These are phyloP conservation scores for Hylomyscus alleni DNA, from an alignment of 2,797 vertebrate genomes.

Conservation along the genomic window DNA sequence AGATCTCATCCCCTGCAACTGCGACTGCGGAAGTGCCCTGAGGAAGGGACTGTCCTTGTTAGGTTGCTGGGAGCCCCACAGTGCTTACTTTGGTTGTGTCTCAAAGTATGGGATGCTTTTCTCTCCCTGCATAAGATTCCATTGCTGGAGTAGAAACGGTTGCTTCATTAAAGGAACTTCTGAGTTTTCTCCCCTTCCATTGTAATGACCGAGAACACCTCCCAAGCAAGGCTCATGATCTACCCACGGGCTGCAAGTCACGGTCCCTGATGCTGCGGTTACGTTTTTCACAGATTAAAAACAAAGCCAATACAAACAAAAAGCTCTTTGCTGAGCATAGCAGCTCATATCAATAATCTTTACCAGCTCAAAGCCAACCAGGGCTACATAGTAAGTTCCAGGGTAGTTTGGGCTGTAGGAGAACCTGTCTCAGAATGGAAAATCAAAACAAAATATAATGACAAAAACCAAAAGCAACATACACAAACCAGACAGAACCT, in stretches of 20 bases:
- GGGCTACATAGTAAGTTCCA: not conserved
- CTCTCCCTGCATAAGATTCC: not conserved
- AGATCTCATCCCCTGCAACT: not conserved
- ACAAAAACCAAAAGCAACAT: not conserved
- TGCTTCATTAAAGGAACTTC: not conserved
- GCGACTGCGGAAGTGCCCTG: not conserved
- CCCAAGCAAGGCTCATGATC: not conserved
- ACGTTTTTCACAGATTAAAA: not conserved
- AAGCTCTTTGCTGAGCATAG: not conserved
- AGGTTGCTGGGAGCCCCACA: not conserved
- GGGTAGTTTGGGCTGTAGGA: not conserved
- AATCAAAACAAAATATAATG: not conserved
- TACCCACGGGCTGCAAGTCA: not conserved
- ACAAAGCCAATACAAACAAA: not conserved
- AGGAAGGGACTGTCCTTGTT: not conserved
- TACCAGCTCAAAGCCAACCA: not conserved
- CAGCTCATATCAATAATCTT: not conserved
- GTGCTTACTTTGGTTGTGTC: not conserved
- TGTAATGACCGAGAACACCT: not conserved
- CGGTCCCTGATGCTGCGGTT: accelerated
- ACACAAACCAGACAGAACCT: not conserved
- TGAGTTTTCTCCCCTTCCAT: not conserved
- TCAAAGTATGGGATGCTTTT: not conserved
- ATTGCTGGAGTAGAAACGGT: not conserved
- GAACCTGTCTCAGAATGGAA: not conserved